phyloP scores from a whole-genome alignment of 1,140 invertebrate species.

The Idris sp. region DNA sequence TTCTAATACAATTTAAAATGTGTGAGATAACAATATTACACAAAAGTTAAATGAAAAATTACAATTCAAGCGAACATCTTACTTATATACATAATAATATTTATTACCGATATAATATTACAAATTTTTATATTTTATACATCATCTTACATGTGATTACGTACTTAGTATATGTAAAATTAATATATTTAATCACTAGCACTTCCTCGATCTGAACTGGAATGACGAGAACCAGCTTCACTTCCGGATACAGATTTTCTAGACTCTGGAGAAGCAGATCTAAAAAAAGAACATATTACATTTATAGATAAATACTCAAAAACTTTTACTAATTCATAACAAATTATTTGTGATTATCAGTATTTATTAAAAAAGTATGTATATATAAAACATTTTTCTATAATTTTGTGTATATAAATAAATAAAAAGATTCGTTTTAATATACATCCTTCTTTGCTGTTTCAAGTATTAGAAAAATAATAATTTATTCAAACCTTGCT shows the following conservation, averaged over 20 bases:
- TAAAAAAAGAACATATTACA: slow-evolving; percentile 35
- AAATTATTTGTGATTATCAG: too few species aligned
- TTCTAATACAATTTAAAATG: slow-evolving; percentile 47
- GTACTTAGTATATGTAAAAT: slow-evolving; percentile 27
- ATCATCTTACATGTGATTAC: slow-evolving; percentile 18
- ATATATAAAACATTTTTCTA: too few species aligned
- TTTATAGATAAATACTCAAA: background rate
- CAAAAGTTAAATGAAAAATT: background rate
- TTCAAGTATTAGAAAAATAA: slow-evolving; percentile 3
- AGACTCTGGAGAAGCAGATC: slow-evolving; percentile 74
- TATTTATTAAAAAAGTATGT: too few species aligned
- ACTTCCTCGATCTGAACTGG: slow-evolving; percentile 63
- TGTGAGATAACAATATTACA: too few species aligned
- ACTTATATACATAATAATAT: slow-evolving; percentile 34
- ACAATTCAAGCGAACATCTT: background rate
- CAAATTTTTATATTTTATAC: slow-evolving; percentile 26
- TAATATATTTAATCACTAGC: slow-evolving; percentile 61
- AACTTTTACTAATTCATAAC: too few species aligned
- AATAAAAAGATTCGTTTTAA: too few species aligned
- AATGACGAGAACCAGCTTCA: slow-evolving; percentile 68
- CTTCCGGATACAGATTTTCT: slow-evolving; percentile 75
- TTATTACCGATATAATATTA: slow-evolving; percentile 21
- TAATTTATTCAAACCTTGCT: slow-evolving; percentile 24
- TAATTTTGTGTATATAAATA: too few species aligned
- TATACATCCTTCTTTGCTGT: too few species aligned